Evolutionary conservation across 2,888 invertebrate genomes (phyloP).

Genomic region (Graphium colonna): DNA sequence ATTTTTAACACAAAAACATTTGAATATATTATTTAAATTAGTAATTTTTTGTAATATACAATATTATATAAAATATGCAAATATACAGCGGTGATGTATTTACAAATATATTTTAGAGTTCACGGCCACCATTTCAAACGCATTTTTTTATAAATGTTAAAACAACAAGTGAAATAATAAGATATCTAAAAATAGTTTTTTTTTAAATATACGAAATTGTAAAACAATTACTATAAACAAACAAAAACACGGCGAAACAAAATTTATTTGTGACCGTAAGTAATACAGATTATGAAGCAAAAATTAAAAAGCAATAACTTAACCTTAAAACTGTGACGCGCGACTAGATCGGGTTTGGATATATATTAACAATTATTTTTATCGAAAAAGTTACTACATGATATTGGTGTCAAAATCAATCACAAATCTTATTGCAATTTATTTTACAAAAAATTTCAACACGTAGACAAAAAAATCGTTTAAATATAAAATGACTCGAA

Average conservation of each 20-base stretch:
- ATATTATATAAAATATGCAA: neutral
- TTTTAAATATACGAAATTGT: neutral
- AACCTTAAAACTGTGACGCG: constrained; percentile 76
- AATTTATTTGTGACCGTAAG: neutral
- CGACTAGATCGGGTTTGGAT: constrained; percentile 74
- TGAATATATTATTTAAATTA: neutral
- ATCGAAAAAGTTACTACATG: constrained; percentile 23
- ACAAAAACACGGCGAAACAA: too few species aligned
- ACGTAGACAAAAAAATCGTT: too few species aligned
- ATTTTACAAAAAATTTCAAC: too few species aligned
- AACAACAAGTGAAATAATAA: too few species aligned
- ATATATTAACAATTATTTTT: constrained; percentile 40
- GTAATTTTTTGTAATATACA: neutral
- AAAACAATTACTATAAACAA: neutral
- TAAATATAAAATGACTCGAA: neutral
- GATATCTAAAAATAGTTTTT: too few species aligned
- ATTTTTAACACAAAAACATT: too few species aligned
- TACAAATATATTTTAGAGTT: neutral
- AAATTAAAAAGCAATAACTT: constrained; percentile 44
- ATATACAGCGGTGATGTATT: neutral
- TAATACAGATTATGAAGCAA: constrained; percentile 2
- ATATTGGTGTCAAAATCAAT: too few species aligned
- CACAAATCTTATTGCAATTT: too few species aligned
- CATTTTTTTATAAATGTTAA: too few species aligned
- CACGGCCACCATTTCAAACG: neutral